These are phyloP conservation scores for Pachypsylla venusta DNA, from an alignment of 1,140 invertebrate genomes.

Conservation along the genomic window DNA sequence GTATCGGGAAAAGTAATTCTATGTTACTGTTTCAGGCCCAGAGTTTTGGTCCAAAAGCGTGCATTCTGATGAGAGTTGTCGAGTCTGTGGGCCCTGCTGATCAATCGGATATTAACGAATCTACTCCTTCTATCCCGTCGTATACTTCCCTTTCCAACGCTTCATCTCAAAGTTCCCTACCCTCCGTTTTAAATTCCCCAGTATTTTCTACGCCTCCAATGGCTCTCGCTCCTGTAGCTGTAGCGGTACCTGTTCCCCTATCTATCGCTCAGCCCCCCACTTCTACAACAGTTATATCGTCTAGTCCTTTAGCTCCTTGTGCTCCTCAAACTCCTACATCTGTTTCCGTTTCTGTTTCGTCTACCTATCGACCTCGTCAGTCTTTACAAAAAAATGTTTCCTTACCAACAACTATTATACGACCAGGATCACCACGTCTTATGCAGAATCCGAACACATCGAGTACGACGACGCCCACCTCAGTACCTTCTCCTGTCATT, in stretches of 20 bases:
- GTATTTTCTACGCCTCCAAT: slow-evolving; percentile 20
- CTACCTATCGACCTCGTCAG: too few relatives aligned
- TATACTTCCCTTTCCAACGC: slow-evolving; percentile 7
- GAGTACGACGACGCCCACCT: too few relatives aligned
- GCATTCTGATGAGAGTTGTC: slow-evolving; percentile 89
- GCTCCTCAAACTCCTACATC: too few relatives aligned
- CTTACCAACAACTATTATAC: too few relatives aligned
- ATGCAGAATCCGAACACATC: too few relatives aligned
- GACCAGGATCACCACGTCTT: too few relatives aligned
- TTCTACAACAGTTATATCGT: too few relatives aligned
- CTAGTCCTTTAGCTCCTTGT: too few relatives aligned
- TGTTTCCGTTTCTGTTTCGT: too few relatives aligned
- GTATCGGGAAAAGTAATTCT: slow-evolving; percentile 1
- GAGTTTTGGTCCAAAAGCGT: slow-evolving; percentile 85
- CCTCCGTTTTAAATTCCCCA: slow-evolving; percentile 15
- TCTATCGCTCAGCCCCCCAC: too few relatives aligned
- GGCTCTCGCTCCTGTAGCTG: slow-evolving; percentile 19
- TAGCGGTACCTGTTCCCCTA: slow-evolving; percentile 11
- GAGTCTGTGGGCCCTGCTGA: slow-evolving; percentile 51
- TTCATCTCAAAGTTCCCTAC: neutral
- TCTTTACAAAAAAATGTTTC: too few relatives aligned
- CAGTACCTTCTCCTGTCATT: too few relatives aligned
- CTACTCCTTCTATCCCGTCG: neutral
- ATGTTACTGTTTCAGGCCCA: slow-evolving; percentile 47
- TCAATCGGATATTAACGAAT: neutral